Base-by-base conservation (phyloP, 2,113 vertebrate species). In the Platysteira castanea region DNA sequence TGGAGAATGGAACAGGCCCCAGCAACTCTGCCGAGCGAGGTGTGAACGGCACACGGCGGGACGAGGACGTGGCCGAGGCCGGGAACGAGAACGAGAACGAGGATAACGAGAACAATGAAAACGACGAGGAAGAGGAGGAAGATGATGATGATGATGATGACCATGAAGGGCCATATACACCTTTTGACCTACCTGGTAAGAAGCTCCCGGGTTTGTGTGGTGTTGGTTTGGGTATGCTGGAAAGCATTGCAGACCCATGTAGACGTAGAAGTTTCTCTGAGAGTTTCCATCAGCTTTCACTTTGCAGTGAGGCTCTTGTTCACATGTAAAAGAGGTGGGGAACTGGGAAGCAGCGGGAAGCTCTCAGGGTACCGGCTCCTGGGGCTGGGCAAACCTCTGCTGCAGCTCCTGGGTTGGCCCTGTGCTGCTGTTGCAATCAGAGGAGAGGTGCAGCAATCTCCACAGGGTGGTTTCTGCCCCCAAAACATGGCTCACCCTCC, bases 41-140 rank as follows among this genome's bases (percentile, higher is more conserved):
- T 0, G 41, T 97, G 50, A 98, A 98, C 0, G 92, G 97, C 28
- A 97, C 94, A 0, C 97, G 92, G 17, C 98, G 98, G 7, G 98
- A 98, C 0, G 97, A 98, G 37, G 97, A 97, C 2, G 74, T 96
- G 19, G 97, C 98, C 1, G 99, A 99, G 95, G 96, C 97, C 1
- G 98, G 98, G 19, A 98, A 98, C 0, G 98, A 99, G 95, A 99
- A 98, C 0, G 99, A 99, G 85, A 99, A 98, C 0, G 98, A 99
- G 68, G 99, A 99, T 87, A 99, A 99, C 0, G 98, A 99, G 82
- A 98, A 99, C 96, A 98, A 99, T 0, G 98, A 99, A 77, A 99
- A 99, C 0, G 98, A 99, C 3, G 98, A 99, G n/a, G 99, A 99
- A 2, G 99, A 99, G 49, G 99, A 99, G 20, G 99, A 99, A 13